These are phyloP conservation scores for Phthorimaea operculella DNA, from an alignment of 1,140 invertebrate genomes.

Conservation along the genomic window DNA sequence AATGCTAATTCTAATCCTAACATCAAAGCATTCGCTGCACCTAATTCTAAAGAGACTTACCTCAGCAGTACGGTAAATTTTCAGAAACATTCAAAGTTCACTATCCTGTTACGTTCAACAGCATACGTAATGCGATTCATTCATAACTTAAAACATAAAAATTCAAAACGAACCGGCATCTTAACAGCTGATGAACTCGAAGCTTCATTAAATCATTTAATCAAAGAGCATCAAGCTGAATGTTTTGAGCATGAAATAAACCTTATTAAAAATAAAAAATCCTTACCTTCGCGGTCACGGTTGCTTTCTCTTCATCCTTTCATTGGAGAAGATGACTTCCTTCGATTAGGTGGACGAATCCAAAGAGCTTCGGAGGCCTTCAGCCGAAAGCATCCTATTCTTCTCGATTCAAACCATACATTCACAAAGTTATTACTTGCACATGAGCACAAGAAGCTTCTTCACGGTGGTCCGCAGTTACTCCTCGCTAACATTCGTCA, in stretches of 20 bases:
- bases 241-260: constrained; percentile 1
- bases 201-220: background rate
- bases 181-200: constrained; percentile 3
- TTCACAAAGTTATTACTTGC: constrained; percentile 11
- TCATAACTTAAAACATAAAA: background rate
- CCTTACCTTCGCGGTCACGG: constrained; percentile 5
- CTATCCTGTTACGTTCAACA: background rate
- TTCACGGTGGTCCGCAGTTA: constrained; percentile 7
- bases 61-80: background rate
- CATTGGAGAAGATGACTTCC: constrained; percentile 6
- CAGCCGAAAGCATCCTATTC: constrained; percentile 11
- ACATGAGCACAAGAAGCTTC: constrained; percentile 1
- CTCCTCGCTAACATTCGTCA: constrained; percentile 1
- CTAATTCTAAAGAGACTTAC: background rate
- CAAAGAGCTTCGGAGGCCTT: background rate
- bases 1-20: background rate
- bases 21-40: background rate
- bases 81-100: constrained; percentile 11
- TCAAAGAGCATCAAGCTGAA: constrained; percentile 4
- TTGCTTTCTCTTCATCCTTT: constrained; percentile 4
- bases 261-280: background rate
- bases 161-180: background rate
- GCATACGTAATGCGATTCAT: constrained; percentile 5
- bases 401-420: constrained; percentile 7
- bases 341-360: constrained; percentile 7